A percentile compares a stretch with the other conserved stretches of the same genome.
Conservation (phyloP, 2,797 vertebrate species). For the Chloroceryle amazona region DNA sequence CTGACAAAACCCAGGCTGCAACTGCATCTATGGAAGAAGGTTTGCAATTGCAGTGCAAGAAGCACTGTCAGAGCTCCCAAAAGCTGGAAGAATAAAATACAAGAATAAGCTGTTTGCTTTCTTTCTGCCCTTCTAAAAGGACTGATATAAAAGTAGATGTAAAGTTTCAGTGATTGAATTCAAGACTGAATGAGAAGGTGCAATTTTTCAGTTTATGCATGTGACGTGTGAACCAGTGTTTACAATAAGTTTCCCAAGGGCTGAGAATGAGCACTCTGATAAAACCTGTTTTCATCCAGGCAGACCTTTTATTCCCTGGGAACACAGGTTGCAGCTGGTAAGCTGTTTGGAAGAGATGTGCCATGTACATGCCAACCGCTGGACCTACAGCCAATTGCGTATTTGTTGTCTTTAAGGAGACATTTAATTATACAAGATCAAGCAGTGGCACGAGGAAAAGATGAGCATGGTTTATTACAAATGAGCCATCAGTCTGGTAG, state of each 20-base stretch:
- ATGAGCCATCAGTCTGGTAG: fast-evolving
- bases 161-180: not conserved
- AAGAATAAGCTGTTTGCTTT: not conserved
- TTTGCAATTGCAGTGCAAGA: not conserved
- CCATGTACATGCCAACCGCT: not conserved
- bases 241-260: not conserved
- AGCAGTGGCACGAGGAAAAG: not conserved
- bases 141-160: not conserved
- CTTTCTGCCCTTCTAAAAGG: not conserved
- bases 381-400: not conserved
- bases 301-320: not conserved
- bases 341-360: not conserved
- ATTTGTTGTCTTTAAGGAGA: not conserved
- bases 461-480: not conserved
- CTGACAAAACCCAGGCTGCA: not conserved
- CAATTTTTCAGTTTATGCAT: not conserved
- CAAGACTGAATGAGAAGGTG: not conserved
- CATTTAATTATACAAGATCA: not conserved
- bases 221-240: not conserved
- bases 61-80: not conserved
- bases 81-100: not conserved
- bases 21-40: constrained; percentile 53
- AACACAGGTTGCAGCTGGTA: not conserved
- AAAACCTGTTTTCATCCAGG: not conserved
- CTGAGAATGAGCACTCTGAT: not conserved